Base-by-base conservation (phyloP, 2,113 vertebrate genomes). In the Phalacrocorax aristotelis region DNA sequence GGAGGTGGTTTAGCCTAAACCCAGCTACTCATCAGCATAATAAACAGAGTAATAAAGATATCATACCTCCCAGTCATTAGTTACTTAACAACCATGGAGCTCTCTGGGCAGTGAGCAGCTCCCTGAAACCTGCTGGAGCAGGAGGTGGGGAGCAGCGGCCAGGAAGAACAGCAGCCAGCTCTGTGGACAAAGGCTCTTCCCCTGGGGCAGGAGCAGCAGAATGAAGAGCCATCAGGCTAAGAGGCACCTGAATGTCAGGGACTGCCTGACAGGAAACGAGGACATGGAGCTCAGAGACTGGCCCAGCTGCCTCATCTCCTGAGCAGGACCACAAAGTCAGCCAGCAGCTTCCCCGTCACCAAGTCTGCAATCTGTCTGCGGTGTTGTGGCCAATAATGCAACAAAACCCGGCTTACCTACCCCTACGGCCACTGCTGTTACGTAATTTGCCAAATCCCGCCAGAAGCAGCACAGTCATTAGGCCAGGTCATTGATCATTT, bases 391-490 rank as follows among this genome's bases (percentile, higher is more conserved):
- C 80, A 36, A n/a, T 15, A 76, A 60, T 3, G 16, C 38, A 52
- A 36, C 65, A 57, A 84, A 70, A 48, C 34, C 29, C 9, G 44
- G 30, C 11, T 16, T 32, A 38, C 66, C 65, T 6, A 18, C 8
- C 18, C 61, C 57, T 25, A 30, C 49, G 23, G 44, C 49, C 68
- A 19, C 62, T 29, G 29, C 17, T 74, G 48, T 38, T 20, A 36
- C 0, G 0, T 2, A 58, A 36, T 55, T 40, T 18, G 18, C 16
- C 75, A 58, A 71, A 76, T 54, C 57, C 65, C 0, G 0, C 19
- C 44, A 88, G 25, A 79, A 95, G 46, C 0, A 0, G 23, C 13
- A 4, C 15, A 32, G 44, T 9, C 27, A 15, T 27, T 29, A 52
- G 36, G 61, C 25, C 13, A 27, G 42, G 7, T 48, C 54, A 34